A percentile compares a stretch with the other conserved stretches of the same genome.
Evolutionary conservation across 2,113 vertebrate genomes (phyloP).

Genomic region (Corythornis cristatus): DNA sequence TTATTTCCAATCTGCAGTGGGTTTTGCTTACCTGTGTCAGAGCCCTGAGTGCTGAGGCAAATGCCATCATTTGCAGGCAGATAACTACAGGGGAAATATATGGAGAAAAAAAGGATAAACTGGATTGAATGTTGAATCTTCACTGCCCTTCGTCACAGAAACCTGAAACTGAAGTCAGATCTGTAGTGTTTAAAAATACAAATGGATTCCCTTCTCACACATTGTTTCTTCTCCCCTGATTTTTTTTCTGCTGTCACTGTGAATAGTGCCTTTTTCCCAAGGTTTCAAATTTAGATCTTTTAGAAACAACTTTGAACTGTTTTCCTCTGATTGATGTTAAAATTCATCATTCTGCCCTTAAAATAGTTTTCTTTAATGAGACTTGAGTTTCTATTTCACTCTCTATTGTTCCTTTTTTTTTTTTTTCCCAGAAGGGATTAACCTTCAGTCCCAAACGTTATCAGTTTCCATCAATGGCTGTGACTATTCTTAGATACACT

Average conservation of each 20-base stretch:
- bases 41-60: not conserved
- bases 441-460: slow-evolving; percentile 43
- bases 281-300: slow-evolving; percentile 38
- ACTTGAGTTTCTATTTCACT: slow-evolving; percentile 57
- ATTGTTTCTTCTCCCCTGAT: not conserved
- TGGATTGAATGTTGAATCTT: not conserved
- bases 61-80: not conserved
- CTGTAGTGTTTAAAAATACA: not conserved
- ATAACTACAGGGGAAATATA: not conserved
- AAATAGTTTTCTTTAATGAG: slow-evolving; percentile 58
- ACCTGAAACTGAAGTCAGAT: not conserved
- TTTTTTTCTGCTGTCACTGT: not conserved
- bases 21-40: not conserved
- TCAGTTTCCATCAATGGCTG: slow-evolving; percentile 55
- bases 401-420: slow-evolving; percentile 42
- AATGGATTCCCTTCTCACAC: not conserved
- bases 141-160: not conserved
- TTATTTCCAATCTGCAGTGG: not conserved
- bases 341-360: slow-evolving; percentile 25
- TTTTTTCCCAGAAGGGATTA: not conserved
- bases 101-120: not conserved
- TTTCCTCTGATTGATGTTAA: slow-evolving; percentile 50
- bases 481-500: slow-evolving; percentile 56
- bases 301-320: not conserved
- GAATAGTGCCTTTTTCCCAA: not conserved